Base-by-base conservation (phyloP, 1,140 invertebrate species). In the Zeugodacus cucurbitae region DNA sequence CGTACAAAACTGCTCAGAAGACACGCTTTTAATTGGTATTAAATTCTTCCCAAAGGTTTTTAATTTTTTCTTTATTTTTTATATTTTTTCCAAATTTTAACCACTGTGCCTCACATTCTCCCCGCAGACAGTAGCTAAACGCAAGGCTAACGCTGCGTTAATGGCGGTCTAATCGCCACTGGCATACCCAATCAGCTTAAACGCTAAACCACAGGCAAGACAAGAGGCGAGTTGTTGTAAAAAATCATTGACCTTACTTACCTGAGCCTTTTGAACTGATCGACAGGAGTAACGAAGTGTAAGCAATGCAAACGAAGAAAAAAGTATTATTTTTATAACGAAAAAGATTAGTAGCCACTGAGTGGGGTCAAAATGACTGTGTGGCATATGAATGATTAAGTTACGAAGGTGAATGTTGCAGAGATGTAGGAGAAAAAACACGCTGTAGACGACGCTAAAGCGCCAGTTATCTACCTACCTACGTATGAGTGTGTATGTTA, bases 221-320 rank as follows among this genome's bases (percentile, higher is more conserved):
- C 41, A 26, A 78, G 26, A 82, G 74, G 74, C 74, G 22, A 82
- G 7, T 41, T 48, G 22, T 82, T 44, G 32, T 78, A 41, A 82
- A 34, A 26, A 41, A 82, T 14, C 41, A 48, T 82, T 82, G 74
- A 82, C 74, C 74, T 48, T 82, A 82, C 74, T 48, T 82, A 82
- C 8, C n/a, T 7, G 34, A 82, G 74, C 37, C 74, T 82, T 48
- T 82, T 82, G n/a, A 48, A 17, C 41, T 17, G 41, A 82, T 82
- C 74, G 41, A 82, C 74, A 82, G 74, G 74, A 82, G 70, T 41
- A 6, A 34, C 29, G 29, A 29, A 14, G 32, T 17, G 64, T 11
- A 29, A 70, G 11, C 64, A 54, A 34, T 5, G 17, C 6, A 2
- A 70, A 34, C 10, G 17, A 10, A 26, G 26, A 34, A 70, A 34